Percentiles rank a stretch among this genome's conserved stretches.
phyloP scores from a whole-genome alignment of 2,113 vertebrate species.

The Platichthys flesus region DNA sequence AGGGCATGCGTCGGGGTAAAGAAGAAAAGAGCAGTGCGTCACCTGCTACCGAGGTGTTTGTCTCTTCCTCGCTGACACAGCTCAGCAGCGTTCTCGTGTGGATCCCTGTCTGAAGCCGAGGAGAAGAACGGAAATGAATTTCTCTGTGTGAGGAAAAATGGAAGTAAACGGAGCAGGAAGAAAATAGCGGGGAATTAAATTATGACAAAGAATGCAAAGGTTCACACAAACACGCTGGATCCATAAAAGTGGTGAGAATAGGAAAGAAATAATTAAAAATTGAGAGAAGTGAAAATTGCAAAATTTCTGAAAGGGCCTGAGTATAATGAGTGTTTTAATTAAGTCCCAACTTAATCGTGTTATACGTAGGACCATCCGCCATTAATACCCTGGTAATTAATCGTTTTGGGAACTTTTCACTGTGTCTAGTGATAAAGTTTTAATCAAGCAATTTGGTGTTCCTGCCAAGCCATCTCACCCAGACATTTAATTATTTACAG shows the following conservation, averaged over 20 bases:
- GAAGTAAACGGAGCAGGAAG: conserved; percentile 14
- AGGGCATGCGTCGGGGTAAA: not conserved
- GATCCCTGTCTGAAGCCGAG: not conserved
- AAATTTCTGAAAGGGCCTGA: conserved; percentile 69
- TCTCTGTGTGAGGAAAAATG: not conserved
- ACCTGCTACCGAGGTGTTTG: conserved; percentile 43
- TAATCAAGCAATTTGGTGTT: conserved; percentile 69
- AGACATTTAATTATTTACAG: conserved; percentile 74
- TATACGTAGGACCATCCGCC: conserved; percentile 66
- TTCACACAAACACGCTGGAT: conserved; percentile 24
- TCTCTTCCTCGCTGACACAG: conserved; percentile 38
- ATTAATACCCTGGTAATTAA: conserved; percentile 79
- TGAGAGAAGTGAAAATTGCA: conserved; percentile 25
- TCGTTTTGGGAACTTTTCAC: conserved; percentile 81
- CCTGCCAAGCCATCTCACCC: conserved; percentile 57
- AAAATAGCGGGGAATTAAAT: conserved; percentile 46
- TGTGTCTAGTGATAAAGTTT: conserved; percentile 75
- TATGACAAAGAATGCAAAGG: conserved; percentile 61
- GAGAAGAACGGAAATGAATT: not conserved
- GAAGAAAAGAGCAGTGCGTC: conserved; percentile 34
- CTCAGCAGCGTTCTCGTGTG: conserved; percentile 26
- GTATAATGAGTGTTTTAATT: conserved; percentile 84
- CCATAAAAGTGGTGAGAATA: not conserved
- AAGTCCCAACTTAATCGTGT: conserved; percentile 75
- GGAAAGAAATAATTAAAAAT: not conserved